A percentile compares a stretch with the other conserved stretches of the same genome.
Conservation (phyloP, 2,797 vertebrate genomes). For the Coilia nasus region DNA sequence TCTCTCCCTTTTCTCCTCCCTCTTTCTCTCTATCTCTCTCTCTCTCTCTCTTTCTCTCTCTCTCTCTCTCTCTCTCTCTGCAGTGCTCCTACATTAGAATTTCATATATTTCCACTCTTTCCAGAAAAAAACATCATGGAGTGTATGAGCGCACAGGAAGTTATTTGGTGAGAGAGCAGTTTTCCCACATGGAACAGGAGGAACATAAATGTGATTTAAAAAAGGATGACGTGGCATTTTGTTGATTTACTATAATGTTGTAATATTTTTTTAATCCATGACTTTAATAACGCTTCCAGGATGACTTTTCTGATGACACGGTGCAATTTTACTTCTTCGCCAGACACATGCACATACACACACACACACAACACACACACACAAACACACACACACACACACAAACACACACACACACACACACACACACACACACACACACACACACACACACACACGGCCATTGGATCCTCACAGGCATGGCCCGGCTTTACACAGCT, state of each 20-base stretch:
- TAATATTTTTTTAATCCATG: constrained; percentile 33
- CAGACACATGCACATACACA: constrained; percentile 8
- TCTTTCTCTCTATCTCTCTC: neutral
- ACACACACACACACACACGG: too few relatives aligned
- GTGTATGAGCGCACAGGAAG: neutral
- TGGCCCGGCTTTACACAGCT: too few relatives aligned
- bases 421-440: neutral
- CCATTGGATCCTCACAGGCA: too few relatives aligned
- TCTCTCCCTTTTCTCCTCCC: too few relatives aligned
- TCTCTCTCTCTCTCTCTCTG: neutral
- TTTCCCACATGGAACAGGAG: constrained; percentile 21
- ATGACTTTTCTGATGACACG: constrained; percentile 33
- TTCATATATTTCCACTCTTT: constrained; percentile 1
- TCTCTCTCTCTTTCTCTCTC: neutral
- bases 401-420: neutral
- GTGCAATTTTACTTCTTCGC: neutral
- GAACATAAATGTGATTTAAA: constrained; percentile 40
- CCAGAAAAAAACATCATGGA: neutral
- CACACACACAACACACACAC: neutral
- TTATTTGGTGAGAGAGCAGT: neutral
- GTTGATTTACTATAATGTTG: constrained; percentile 39
- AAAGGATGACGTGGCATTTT: constrained; percentile 29
- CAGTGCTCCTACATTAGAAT: neutral
- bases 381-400: neutral
- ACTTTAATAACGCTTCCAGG: constrained; percentile 25